These are phyloP conservation scores for Gymnoscopelus microlampas DNA, from an alignment of 2,797 vertebrate species.

Conservation along the genomic window DNA sequence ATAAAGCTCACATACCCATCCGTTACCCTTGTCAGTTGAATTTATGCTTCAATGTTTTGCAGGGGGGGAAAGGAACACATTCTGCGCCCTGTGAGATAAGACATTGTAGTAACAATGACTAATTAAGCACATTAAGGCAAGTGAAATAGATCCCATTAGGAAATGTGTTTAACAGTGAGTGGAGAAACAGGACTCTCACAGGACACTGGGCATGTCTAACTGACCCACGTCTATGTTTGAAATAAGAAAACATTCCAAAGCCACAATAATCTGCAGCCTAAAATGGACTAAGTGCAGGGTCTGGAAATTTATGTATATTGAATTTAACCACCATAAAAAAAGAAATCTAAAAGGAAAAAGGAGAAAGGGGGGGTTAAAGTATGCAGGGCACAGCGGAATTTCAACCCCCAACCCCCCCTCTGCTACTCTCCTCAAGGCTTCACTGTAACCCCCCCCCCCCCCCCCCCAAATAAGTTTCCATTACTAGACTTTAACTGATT, in stretches of 20 bases:
- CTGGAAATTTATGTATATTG: constrained; percentile 45
- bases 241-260: constrained; percentile 14
- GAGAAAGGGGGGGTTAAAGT: constrained; percentile 63
- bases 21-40: constrained; percentile 19
- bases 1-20: constrained; percentile 23
- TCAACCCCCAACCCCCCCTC: constrained; percentile 54
- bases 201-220: constrained; percentile 13
- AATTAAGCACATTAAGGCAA: background rate
- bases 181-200: constrained; percentile 1
- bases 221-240: constrained; percentile 20
- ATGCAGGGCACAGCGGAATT: constrained; percentile 73
- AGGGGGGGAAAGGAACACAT: background rate
- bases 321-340: constrained; percentile 58
- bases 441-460: constrained; percentile 53
- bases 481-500: constrained; percentile 61
- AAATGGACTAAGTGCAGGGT: background rate
- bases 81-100: background rate
- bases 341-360: constrained; percentile 53
- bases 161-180: background rate
- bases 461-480: constrained; percentile 57
- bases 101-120: background rate
- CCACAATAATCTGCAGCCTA: constrained; percentile 15
- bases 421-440: constrained; percentile 38
- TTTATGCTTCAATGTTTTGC: constrained; percentile 3
- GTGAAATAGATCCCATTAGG: background rate